Conservation (phyloP, 1,140 invertebrate genomes). For the Lucilia cuprina region DNA sequence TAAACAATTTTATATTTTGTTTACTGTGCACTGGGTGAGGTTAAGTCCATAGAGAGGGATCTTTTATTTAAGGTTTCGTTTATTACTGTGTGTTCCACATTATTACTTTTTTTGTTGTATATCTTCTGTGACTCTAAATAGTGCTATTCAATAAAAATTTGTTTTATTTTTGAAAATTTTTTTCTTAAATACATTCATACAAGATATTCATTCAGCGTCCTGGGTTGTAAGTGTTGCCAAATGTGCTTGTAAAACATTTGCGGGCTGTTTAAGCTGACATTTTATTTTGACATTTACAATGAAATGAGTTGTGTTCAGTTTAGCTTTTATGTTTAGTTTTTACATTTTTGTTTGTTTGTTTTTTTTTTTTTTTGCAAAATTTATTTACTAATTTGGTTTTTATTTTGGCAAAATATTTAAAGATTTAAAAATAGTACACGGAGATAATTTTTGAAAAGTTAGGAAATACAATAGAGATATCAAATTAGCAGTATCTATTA, state of each 20-base stretch:
- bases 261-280: constrained; percentile 30
- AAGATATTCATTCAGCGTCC: constrained; percentile 11
- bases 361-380: background rate
- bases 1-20: background rate
- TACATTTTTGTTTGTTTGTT: too few relatives aligned
- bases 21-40: background rate
- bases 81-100: background rate
- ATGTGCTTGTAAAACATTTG: constrained; percentile 33
- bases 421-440: too few relatives aligned
- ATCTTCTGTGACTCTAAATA: background rate
- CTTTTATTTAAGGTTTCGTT: background rate
- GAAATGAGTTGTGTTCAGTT: background rate
- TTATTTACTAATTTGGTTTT: too few relatives aligned
- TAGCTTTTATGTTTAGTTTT: background rate
- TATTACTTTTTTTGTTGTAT: background rate
- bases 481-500: too few relatives aligned
- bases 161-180: background rate
- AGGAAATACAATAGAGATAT: too few relatives aligned
- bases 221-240: constrained; percentile 28
- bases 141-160: background rate
- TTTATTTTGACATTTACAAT: constrained; percentile 27
- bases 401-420: too few relatives aligned
- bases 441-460: too few relatives aligned
- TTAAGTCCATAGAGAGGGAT: background rate
- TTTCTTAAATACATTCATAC: background rate